These are phyloP conservation scores for Saccopteryx leptura DNA, from an alignment of 2,113 vertebrate genomes.

Conservation along the genomic window DNA sequence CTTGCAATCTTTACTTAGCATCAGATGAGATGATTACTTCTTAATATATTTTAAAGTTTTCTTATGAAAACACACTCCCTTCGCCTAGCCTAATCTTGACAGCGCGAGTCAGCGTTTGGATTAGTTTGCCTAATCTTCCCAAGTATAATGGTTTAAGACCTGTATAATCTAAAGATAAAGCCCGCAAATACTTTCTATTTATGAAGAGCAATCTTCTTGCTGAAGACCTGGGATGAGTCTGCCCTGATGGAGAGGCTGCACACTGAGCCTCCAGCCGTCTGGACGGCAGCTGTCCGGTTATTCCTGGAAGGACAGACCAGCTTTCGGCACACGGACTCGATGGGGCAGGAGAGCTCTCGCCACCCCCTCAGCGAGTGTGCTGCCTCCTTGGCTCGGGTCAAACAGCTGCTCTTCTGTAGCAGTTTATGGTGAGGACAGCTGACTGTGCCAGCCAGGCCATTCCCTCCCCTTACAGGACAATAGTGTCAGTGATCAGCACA, in stretches of 20 bases:
- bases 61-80: background rate
- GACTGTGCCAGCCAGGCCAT: background rate
- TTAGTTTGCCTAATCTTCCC: slow-evolving; percentile 46
- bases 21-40: background rate
- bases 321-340: background rate
- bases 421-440: background rate
- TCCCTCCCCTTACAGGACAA: background rate
- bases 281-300: background rate
- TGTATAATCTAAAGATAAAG: slow-evolving; percentile 34
- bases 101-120: background rate
- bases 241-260: background rate
- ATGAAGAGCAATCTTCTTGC: background rate
- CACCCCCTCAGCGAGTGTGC: background rate
- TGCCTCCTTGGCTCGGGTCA: background rate
- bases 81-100: background rate
- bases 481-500: too few species aligned
- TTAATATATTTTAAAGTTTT: background rate
- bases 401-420: background rate
- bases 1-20: background rate
- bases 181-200: background rate
- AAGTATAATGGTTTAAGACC: background rate
- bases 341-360: too few species aligned
- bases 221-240: background rate
- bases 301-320: background rate
- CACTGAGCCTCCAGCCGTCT: too few species aligned